Evolutionary conservation across 2,113 vertebrate genomes (phyloP).

Genomic region (Cathartes aura): DNA sequence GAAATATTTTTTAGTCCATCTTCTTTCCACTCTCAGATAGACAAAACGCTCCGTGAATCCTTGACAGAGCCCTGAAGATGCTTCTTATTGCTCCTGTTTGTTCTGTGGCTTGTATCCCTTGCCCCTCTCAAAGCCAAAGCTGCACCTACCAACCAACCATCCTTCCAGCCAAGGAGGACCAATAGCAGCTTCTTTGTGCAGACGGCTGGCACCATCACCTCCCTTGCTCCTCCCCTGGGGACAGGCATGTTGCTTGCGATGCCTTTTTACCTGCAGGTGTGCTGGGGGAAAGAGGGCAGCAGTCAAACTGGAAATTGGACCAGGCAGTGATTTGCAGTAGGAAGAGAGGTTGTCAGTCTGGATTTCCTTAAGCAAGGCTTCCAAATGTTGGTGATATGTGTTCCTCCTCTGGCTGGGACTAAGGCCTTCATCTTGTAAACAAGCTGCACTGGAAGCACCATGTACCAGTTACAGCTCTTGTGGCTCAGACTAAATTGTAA

Average conservation of each 20-base stretch:
- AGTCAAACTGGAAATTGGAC: not conserved
- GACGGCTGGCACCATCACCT: not conserved
- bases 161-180: not conserved
- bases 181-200: not conserved
- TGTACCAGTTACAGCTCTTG: not conserved
- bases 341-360: not conserved
- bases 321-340: not conserved
- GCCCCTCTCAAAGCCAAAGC: not conserved
- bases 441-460: not conserved
- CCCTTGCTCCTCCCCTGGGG: not conserved
- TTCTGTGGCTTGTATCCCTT: not conserved
- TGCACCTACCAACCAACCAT: not conserved
- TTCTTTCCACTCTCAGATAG: not conserved
- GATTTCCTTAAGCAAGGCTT: not conserved
- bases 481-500: not conserved
- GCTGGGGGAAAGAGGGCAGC: not conserved
- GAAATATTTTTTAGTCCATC: not conserved
- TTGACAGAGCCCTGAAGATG: not conserved
- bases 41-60: not conserved
- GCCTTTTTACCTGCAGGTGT: not conserved
- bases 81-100: not conserved
- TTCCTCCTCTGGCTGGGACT: not conserved
- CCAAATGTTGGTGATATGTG: not conserved
- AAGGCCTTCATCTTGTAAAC: not conserved
- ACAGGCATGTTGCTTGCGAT: not conserved